Evolutionary conservation across 2,797 vertebrate genomes (phyloP).

Genomic region (Astyanax mexicanus): DNA sequence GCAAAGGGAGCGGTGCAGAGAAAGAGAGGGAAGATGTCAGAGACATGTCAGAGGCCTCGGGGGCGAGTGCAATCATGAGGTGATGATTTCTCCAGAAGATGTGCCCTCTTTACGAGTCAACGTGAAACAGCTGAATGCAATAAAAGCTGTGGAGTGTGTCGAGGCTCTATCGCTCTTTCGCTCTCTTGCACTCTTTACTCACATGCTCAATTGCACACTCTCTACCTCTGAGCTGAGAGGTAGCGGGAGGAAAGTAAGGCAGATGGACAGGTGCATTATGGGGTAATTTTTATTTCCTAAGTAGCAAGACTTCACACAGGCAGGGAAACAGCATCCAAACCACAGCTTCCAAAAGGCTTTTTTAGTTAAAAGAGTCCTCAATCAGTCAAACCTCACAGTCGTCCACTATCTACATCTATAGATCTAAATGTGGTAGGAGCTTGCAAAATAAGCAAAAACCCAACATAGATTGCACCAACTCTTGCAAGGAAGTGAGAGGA

Average conservation of each 20-base stretch:
- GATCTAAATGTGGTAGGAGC: conserved; percentile 16
- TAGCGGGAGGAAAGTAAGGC: conserved; percentile 54
- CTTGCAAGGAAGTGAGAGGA: conserved; percentile 29
- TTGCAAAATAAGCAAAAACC: conserved; percentile 12
- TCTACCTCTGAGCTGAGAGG: conserved; percentile 57
- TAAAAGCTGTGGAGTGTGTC: conserved; percentile 72
- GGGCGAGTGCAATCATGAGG: conserved; percentile 70
- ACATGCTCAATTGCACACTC: conserved; percentile 61
- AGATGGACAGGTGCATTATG: conserved; percentile 68
- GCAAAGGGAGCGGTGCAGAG: conserved; percentile 63
- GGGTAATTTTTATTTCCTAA: conserved; percentile 26
- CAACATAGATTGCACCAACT: conserved; percentile 2
- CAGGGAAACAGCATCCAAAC: conserved; percentile 4
- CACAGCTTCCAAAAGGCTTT: conserved; percentile 14
- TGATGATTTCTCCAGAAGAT: conserved; percentile 76
- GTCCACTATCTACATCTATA: conserved; percentile 15
- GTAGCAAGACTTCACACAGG: conserved; percentile 7
- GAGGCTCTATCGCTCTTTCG: conserved; percentile 54
- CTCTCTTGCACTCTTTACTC: too few species aligned
- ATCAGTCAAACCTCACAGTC: conserved; percentile 15
- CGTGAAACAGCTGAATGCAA: conserved; percentile 77
- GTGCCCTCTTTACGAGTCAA: conserved; percentile 70
- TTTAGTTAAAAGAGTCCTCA: not conserved
- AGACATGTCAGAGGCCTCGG: too few species aligned
- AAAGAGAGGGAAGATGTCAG: conserved; percentile 21